These are phyloP conservation scores for Gambusia yucatana DNA, from an alignment of 2,797 vertebrate species.

Conservation along the genomic window DNA sequence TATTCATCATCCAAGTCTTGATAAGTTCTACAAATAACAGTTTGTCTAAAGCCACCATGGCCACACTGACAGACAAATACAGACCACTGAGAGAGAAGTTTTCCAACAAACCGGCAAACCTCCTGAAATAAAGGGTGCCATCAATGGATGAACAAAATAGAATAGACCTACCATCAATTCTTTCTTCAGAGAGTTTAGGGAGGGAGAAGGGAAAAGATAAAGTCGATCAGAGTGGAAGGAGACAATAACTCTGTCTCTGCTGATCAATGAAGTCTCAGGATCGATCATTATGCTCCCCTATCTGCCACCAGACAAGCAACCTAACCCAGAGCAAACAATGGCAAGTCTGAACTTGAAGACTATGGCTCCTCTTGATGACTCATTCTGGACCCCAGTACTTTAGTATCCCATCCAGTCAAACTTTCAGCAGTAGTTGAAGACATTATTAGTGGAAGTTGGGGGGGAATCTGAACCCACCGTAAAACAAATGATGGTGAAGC, in stretches of 20 bases:
- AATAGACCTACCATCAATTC: conserved; percentile 59
- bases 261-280: conserved; percentile 69
- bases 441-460: conserved; percentile 4
- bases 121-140: conserved; percentile 15
- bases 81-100: neutral
- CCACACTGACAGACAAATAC: neutral
- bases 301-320: conserved; percentile 51
- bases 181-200: conserved; percentile 35
- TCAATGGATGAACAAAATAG: conserved; percentile 51
- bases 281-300: conserved; percentile 56
- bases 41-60: neutral
- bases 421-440: conserved; percentile 26
- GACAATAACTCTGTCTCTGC: conserved; percentile 59
- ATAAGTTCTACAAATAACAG: neutral
- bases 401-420: conserved; percentile 20
- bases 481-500: conserved; percentile 16
- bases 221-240: conserved; percentile 46
- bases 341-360: conserved; percentile 20
- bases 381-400: conserved; percentile 27
- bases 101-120: conserved; percentile 12
- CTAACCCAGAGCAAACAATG: conserved; percentile 48
- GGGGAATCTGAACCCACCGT: conserved; percentile 1
- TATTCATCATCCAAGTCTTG: neutral
- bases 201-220: conserved; percentile 20
- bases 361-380: conserved; percentile 41